These are phyloP conservation scores for Meloe dianella DNA, from an alignment of 2,888 invertebrate species.

Conservation along the genomic window DNA sequence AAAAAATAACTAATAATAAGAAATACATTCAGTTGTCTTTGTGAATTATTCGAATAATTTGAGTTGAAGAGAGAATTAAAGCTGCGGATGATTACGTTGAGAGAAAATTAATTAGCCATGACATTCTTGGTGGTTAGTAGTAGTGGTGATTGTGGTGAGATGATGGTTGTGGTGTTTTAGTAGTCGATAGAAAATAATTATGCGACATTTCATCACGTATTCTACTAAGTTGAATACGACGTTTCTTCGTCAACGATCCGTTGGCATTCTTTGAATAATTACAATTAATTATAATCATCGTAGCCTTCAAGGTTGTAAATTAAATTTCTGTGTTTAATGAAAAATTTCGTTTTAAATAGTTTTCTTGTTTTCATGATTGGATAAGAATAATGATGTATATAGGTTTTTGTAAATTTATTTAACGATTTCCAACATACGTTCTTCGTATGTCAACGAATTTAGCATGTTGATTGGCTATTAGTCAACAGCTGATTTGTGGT, in stretches of 20 bases:
- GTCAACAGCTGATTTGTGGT: conserved; percentile 44
- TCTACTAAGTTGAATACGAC: conserved; percentile 22
- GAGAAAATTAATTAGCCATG: conserved; percentile 32
- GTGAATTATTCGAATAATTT: conserved; percentile 21
- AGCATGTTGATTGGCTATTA: conserved; percentile 52
- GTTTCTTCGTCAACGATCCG: conserved; percentile 23
- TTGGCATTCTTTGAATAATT: conserved; percentile 32
- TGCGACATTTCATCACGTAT: conserved; percentile 32
- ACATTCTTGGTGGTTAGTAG: conserved; percentile 18
- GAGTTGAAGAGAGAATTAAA: conserved; percentile 8
- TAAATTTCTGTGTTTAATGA: not conserved
- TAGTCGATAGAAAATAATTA: conserved; percentile 23
- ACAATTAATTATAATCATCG: conserved; percentile 28
- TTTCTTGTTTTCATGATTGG: not conserved
- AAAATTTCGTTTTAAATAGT: not conserved
- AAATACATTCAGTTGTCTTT: conserved; percentile 6
- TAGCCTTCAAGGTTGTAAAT: not conserved
- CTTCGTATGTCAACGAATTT: conserved; percentile 37
- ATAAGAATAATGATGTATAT: not conserved
- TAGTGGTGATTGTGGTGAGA: not conserved
- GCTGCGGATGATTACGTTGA: conserved; percentile 20
- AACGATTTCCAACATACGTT: not conserved
- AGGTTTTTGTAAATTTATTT: not conserved
- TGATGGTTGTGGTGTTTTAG: not conserved
- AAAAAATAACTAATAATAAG: not conserved